These are phyloP conservation scores for Iselma pallidipennis DNA, from an alignment of 2,888 invertebrate species.

Conservation along the genomic window DNA sequence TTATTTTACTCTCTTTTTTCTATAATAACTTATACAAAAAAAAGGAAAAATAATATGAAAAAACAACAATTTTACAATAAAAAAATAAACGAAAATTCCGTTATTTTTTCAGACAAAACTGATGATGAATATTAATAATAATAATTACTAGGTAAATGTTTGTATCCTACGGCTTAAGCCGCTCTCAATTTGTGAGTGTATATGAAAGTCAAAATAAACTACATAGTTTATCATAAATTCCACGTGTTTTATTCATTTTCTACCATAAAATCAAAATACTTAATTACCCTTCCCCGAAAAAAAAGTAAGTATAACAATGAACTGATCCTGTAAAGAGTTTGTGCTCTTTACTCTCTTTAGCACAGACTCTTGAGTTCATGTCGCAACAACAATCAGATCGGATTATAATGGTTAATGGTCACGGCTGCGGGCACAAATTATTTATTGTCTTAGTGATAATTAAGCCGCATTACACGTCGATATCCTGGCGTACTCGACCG, in stretches of 20 bases:
- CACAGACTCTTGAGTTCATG: background rate
- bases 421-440: slow-evolving; percentile 10
- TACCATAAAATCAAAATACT: background rate
- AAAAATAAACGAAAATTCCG: slow-evolving; percentile 48
- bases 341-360: no score
- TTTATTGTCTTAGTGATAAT: slow-evolving; percentile 22
- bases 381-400: slow-evolving; percentile 12
- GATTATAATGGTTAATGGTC: slow-evolving; percentile 9
- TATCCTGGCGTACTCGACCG: slow-evolving; percentile 5
- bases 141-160: slow-evolving; percentile 60
- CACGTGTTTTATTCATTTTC: slow-evolving; percentile 12
- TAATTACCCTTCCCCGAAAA: background rate
- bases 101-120: slow-evolving; percentile 48
- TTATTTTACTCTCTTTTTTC: slow-evolving; percentile 17
- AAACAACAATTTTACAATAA: slow-evolving; percentile 40
- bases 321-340: background rate
- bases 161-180: slow-evolving; percentile 60
- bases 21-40: slow-evolving; percentile 6
- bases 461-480: slow-evolving; percentile 15
- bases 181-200: slow-evolving; percentile 60
- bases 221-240: slow-evolving; percentile 58
- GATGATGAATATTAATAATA: slow-evolving; percentile 59
- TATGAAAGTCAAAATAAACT: slow-evolving; percentile 60
- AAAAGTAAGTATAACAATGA: background rate
- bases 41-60: slow-evolving; percentile 6